phyloP scores from a whole-genome alignment of 2,888 invertebrate species.

The Polydrusus tereticollis region DNA sequence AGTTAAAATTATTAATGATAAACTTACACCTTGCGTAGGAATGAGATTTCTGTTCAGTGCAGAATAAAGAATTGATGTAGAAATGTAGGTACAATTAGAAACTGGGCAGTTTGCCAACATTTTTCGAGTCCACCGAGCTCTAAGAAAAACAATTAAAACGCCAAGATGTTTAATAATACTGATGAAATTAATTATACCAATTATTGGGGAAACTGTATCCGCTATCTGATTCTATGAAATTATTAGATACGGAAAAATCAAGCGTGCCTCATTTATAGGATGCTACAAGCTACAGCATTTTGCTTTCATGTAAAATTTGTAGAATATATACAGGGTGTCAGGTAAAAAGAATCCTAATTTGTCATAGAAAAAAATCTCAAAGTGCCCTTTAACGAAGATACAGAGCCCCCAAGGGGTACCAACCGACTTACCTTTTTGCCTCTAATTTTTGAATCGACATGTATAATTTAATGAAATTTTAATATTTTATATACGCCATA shows the following conservation, averaged over 20 bases:
- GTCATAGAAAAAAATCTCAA: too few species aligned
- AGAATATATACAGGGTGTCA: too few species aligned
- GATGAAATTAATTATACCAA: not conserved
- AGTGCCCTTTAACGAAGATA: too few species aligned
- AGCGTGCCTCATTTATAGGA: not conserved
- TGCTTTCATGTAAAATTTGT: too few species aligned
- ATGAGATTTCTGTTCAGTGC: not conserved
- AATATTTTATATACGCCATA: too few species aligned
- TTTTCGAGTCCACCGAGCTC: conserved; percentile 2
- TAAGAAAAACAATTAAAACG: conserved; percentile 17
- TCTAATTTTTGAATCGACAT: too few species aligned
- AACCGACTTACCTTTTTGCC: too few species aligned
- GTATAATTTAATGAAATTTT: too few species aligned
- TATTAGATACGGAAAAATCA: not conserved
- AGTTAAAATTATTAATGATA: not conserved
- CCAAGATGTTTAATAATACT: not conserved
- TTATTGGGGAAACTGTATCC: conserved; percentile 3
- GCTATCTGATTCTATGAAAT: not conserved
- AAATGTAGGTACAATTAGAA: not conserved
- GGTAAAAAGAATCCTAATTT: too few species aligned
- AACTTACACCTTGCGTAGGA: conserved; percentile 7
- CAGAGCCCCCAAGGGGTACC: too few species aligned
- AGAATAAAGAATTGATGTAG: conserved; percentile 15
- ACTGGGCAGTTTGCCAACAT: not conserved
- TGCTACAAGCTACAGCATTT: too few species aligned